A percentile compares a stretch with the other conserved stretches of the same genome.
Evolutionary conservation across 2,113 vertebrate species (phyloP).

Genomic region (Hippocampus abdominalis): DNA sequence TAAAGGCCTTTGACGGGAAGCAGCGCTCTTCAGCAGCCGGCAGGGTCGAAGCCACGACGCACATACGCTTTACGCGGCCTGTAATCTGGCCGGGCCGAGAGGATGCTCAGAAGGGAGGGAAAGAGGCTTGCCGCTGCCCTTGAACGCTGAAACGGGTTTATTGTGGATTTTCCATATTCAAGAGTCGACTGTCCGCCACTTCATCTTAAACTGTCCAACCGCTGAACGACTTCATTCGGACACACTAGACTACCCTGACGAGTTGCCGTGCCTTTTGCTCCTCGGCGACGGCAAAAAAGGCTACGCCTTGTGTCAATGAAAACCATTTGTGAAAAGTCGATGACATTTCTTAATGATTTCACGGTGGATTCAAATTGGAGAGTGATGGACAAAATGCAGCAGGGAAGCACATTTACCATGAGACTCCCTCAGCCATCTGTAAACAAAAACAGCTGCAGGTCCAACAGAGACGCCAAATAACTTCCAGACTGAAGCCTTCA

Average conservation of each 20-base stretch:
- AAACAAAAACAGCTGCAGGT: slow-evolving; percentile 4
- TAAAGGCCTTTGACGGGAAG: slow-evolving; percentile 76
- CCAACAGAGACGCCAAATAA: not conserved
- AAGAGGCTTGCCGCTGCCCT: slow-evolving; percentile 57
- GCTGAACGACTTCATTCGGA: slow-evolving; percentile 18
- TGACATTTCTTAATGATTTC: not conserved
- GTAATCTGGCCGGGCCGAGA: slow-evolving; percentile 76
- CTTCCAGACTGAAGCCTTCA: not conserved
- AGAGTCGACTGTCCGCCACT: slow-evolving; percentile 10
- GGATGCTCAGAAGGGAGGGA: slow-evolving; percentile 53
- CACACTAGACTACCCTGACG: not conserved
- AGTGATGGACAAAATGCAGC: not conserved
- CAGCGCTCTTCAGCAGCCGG: slow-evolving; percentile 68
- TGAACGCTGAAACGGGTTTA: slow-evolving; percentile 69
- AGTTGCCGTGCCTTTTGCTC: not conserved
- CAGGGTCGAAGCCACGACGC: slow-evolving; percentile 72
- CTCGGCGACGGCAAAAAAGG: not conserved
- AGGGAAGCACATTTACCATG: not conserved
- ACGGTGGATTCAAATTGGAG: not conserved
- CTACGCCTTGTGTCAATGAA: not conserved
- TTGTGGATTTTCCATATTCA: slow-evolving; percentile 62
- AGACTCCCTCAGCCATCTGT: not conserved
- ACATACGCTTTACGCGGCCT: slow-evolving; percentile 84
- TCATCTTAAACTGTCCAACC: slow-evolving; percentile 12
- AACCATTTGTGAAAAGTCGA: not conserved